Base-by-base conservation (phyloP, 2,888 invertebrate genomes). In the Microctonus hyperodae region DNA sequence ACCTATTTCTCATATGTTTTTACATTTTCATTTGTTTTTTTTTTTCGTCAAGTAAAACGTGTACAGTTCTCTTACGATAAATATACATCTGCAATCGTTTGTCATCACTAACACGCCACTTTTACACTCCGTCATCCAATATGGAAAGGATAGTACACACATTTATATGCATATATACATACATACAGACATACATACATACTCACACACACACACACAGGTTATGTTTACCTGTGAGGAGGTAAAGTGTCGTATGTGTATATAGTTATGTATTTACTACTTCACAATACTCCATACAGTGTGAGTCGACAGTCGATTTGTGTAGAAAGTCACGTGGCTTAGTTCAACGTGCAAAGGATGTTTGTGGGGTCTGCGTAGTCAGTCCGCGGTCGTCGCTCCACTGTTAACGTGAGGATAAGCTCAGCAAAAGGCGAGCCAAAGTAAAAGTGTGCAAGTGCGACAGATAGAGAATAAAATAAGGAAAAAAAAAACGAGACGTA, bases 271-370 rank as follows among this genome's bases (percentile, higher is more conserved):
- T 13, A 25, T 51, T 58, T 9, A 37, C 20, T 60, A 60, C 61
- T 50, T 16, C 23, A 51, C 16, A 44, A 44, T 44, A 16, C 44
- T 44, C 16, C 44, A 44, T 44, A 44, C 44, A 44, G 16, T 16
- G 44, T 44, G 44, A 16, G 37, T 28, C 35, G 13, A 51, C 35
- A 62, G 51, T 61, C 22, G 33, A 57, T 57, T 37, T 62, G 37
- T 37, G 59, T 56, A 55, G 56, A 56, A 67, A 79, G 81, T 83
- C 83, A 83, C 83, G 83, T 83, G 83, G 81, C 64, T 56, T 77
- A 69, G 67, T 68, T 74, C 73, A 77, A 74, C 65, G 60, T 69
- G 71, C 80, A 74, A 80, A 81, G 80, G 81, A 81, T 81, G 80
- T 78, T 79, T 78, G 80, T 72, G 76, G 77, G 78, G 79, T 76